Base-by-base conservation (phyloP, 1,140 invertebrate genomes). In the Pseudomyrmex concolor region DNA sequence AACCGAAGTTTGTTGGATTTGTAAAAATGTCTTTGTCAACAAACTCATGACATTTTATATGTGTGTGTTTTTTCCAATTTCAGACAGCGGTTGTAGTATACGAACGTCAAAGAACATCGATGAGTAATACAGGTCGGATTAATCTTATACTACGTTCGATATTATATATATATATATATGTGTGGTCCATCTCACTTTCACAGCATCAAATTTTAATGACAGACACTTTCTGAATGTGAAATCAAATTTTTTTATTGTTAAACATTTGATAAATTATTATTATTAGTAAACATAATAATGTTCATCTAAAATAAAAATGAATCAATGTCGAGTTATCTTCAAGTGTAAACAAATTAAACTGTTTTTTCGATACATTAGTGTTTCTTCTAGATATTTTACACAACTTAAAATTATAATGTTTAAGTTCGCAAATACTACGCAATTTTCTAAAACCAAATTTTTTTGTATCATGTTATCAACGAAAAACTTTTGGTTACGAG, bases 81-180 rank as follows among this genome's bases (percentile, higher is more conserved):
- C 43, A 34, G 71, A 25, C n/a, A 48, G 13, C 48, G n/a, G 19
- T 50, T 63, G 43, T 13, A 68, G 8, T n/a, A 48, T 25, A 48
- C 72, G 2, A 63, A 64, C 15, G 22, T 12, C 15, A 50, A 50
- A 10, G 5, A n/a, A 22, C 51, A 67, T 67, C 4, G 17, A 1
- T 43, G 13, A 66, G 59, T 48, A 70, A 25, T 45, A 10, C 51
- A 17, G 54, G 50, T 80, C 54, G 43, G 2, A 50, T 59, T 63
- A 17, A n/a, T 71, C 76, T 70, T 71, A 60, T 2, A 17, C 43
- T 80, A 70, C 15, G 12, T 71, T 78, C 76, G 76, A 7, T 48
- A 63, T 7, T 7, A 34, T 34, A 34, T 34, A 34, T 34, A 7
- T 34, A 1, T 34, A 4, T 34, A 4, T 34, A 25, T 70, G 25